Evolutionary conservation across 2,113 vertebrate species (phyloP).

Genomic region (Phaetusa simplex): DNA sequence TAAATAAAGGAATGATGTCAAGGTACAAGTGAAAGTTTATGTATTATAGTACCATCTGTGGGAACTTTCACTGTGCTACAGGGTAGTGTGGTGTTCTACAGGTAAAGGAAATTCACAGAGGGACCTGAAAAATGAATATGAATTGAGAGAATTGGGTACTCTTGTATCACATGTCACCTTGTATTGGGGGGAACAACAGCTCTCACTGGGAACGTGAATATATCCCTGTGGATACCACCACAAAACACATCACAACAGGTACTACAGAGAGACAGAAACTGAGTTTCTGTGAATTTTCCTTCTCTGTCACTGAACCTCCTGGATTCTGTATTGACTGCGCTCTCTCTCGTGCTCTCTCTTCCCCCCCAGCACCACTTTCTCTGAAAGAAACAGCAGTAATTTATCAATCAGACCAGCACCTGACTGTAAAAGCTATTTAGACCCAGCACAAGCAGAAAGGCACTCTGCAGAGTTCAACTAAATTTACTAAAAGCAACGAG

Average conservation of each 20-base stretch:
- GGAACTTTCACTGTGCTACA: not conserved
- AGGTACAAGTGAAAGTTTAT: not conserved
- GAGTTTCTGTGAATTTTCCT: not conserved
- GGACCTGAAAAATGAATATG: not conserved
- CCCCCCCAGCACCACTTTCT: not conserved
- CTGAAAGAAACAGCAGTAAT: not conserved
- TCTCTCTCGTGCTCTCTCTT: not conserved
- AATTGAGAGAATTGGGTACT: not conserved
- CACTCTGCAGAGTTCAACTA: not conserved
- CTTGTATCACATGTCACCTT: not conserved
- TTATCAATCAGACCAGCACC: not conserved
- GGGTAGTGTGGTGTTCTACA: not conserved
- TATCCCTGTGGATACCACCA: not conserved
- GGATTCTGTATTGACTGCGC: not conserved
- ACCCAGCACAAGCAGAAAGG: not conserved
- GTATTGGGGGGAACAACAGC: not conserved
- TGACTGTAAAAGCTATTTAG: not conserved
- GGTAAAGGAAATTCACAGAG: not conserved
- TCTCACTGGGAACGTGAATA: not conserved
- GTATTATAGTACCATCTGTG: not conserved
- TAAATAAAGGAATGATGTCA: fast-evolving
- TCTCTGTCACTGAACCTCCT: not conserved
- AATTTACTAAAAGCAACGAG: not conserved
- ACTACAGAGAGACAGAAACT: not conserved
- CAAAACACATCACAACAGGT: not conserved